These are phyloP conservation scores for Ceuthmochares aereus DNA, from an alignment of 2,113 vertebrate genomes.

Conservation along the genomic window DNA sequence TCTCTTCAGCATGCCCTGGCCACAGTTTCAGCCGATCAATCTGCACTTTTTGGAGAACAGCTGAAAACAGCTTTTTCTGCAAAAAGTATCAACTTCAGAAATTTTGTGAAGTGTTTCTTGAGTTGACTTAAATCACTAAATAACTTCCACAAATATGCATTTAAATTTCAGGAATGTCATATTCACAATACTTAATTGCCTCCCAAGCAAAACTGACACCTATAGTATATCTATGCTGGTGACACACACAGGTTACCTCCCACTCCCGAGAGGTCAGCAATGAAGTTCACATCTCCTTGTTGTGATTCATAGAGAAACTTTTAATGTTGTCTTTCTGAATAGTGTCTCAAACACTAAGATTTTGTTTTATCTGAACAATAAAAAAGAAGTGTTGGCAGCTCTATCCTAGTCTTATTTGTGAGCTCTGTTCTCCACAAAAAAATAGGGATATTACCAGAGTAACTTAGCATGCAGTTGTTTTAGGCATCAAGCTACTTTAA, in stretches of 20 bases:
- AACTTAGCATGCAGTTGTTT: background rate
- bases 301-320: background rate
- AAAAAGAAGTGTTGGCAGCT: background rate
- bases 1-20: background rate
- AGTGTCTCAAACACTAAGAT: background rate
- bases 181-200: background rate
- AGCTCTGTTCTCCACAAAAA: background rate
- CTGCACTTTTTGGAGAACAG: background rate
- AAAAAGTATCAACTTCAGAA: background rate
- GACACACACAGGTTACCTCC: background rate
- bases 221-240: background rate
- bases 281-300: background rate
- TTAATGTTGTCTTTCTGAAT: background rate
- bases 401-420: background rate
- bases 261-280: background rate
- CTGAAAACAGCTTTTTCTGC: background rate
- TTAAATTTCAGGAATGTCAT: background rate
- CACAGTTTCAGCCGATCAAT: background rate
- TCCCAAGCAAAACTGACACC: background rate
- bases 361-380: background rate
- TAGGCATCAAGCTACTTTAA: background rate
- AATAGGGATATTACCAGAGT: background rate
- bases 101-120: background rate
- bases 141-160: background rate
- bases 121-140: background rate